Evolutionary conservation across 2,797 vertebrate genomes (phyloP).

Genomic region (Steatocranus sp.): DNA sequence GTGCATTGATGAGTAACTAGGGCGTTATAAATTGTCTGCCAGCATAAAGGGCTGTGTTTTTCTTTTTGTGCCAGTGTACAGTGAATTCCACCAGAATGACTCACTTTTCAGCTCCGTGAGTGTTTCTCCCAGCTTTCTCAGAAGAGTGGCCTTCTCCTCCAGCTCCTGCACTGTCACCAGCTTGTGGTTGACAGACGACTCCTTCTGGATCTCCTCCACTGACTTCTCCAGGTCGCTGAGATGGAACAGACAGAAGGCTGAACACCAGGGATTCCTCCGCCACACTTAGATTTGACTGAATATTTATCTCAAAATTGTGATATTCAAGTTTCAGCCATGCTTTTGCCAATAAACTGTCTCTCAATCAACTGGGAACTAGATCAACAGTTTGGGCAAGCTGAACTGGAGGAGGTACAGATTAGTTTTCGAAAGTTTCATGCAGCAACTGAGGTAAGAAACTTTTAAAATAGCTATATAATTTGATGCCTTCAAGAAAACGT

Average conservation of each 20-base stretch:
- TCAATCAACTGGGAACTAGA: background rate
- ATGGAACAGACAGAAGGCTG: conserved; percentile 57
- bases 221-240: conserved; percentile 94
- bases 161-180: conserved; percentile 89
- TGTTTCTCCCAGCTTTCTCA: conserved; percentile 94
- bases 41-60: conserved; percentile 14
- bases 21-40: conserved; percentile 35
- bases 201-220: conserved; percentile 95
- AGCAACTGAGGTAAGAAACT: background rate
- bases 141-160: conserved; percentile 90
- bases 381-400: conserved; percentile 17
- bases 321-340: background rate
- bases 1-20: conserved; percentile 45
- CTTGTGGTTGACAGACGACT: conserved; percentile 86
- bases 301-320: conserved; percentile 1
- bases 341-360: conserved; percentile 22
- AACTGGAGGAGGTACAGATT: conserved; percentile 15
- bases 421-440: background rate
- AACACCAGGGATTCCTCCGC: conserved; percentile 39
- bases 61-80: conserved; percentile 6
- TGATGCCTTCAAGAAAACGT: background rate
- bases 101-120: conserved; percentile 95
- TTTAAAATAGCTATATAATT: background rate
- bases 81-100: conserved; percentile 43
- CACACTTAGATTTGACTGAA: conserved; percentile 6